phyloP scores from a whole-genome alignment of 2,113 vertebrate genomes.

The Nematolebias whitei region DNA sequence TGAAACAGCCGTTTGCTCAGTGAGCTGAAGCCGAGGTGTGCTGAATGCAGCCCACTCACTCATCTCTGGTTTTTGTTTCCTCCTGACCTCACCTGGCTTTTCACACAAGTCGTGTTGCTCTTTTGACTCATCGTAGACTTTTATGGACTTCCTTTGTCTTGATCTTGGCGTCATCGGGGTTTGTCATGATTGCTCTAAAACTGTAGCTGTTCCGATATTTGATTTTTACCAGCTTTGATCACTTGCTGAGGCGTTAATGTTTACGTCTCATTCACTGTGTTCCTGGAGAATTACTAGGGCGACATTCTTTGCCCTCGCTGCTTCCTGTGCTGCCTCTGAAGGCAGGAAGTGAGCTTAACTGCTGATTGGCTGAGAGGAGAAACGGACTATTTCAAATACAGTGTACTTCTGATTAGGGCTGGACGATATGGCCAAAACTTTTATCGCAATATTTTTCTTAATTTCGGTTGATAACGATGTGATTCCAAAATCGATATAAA shows the following conservation, averaged over 20 bases:
- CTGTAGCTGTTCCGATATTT: not conserved
- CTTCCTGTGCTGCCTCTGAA: slow-evolving; percentile 68
- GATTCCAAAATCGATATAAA: no score
- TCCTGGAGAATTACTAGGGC: slow-evolving; percentile 65
- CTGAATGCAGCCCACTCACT: slow-evolving; percentile 4
- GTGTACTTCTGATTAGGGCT: no score
- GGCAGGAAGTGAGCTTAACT: slow-evolving; percentile 62
- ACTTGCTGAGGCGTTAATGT: slow-evolving; percentile 46
- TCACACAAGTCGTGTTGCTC: not conserved
- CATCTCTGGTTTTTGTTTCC: not conserved
- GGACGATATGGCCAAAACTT: no score
- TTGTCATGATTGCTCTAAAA: not conserved
- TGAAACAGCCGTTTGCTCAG: not conserved
- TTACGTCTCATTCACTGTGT: slow-evolving; percentile 41
- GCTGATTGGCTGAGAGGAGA: slow-evolving; percentile 51
- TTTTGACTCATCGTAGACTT: slow-evolving; percentile 7
- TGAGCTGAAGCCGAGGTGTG: not conserved
- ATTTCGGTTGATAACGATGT: no score
- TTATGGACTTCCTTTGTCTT: not conserved
- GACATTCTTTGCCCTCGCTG: slow-evolving; percentile 53
- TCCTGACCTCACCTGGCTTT: not conserved
- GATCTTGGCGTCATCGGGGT: not conserved
- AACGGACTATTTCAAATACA: slow-evolving; percentile 40
- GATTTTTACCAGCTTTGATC: not conserved
- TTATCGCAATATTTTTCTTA: no score